Conservation (phyloP, 2,888 invertebrate genomes). For the Dryomyza anilis region DNA sequence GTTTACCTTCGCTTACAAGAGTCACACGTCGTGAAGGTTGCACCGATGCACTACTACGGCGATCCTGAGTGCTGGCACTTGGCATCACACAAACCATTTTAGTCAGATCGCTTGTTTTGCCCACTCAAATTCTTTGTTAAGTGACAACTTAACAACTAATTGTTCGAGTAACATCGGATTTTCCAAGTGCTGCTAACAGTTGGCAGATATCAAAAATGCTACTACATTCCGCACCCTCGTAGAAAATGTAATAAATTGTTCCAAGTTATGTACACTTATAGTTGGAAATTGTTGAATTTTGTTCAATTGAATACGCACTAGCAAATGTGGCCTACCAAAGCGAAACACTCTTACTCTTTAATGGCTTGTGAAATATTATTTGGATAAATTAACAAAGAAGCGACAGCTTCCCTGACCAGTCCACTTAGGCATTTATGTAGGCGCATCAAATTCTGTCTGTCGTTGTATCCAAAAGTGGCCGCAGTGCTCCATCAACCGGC, state of each 20-base stretch:
- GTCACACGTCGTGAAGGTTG: no score
- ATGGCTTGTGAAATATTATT: background rate
- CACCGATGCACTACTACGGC: no score
- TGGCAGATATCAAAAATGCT: slow-evolving; percentile 13
- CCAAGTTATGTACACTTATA: background rate
- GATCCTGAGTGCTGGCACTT: no score
- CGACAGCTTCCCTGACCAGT: slow-evolving; percentile 24
- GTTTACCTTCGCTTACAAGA: no score
- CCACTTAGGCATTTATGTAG: slow-evolving; percentile 24
- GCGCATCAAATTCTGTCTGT: no score
- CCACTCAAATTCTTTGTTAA: no score
- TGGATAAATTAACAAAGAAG: slow-evolving; percentile 26
- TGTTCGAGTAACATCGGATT: no score
- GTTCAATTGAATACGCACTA: slow-evolving; percentile 23
- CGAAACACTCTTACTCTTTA: slow-evolving; percentile 16
- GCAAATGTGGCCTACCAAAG: slow-evolving; percentile 30
- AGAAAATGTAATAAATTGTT: slow-evolving; percentile 19
- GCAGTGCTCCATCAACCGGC: no score
- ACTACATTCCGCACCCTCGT: slow-evolving; percentile 24
- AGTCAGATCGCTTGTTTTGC: no score
- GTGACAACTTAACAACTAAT: no score
- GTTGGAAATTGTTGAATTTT: background rate
- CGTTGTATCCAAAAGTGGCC: no score
- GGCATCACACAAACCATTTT: no score
- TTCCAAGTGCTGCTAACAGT: slow-evolving; percentile 24